phyloP scores from a whole-genome alignment of 2,797 vertebrate species.

The Rachycentron canadum region DNA sequence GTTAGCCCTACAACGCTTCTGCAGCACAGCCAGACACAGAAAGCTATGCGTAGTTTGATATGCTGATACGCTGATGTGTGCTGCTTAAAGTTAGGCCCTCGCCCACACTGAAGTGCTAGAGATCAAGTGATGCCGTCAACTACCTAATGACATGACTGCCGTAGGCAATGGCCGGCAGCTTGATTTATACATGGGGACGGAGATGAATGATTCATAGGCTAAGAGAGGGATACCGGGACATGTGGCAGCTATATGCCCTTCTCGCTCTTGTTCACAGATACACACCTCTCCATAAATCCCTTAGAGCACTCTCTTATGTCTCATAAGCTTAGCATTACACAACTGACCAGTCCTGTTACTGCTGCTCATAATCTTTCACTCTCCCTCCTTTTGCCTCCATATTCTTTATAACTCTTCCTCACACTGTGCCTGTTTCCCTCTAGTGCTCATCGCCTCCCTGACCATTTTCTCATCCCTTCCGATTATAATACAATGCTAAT shows the following conservation, averaged over 20 bases:
- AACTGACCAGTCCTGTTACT: conserved; percentile 45
- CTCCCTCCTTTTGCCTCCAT: conserved; percentile 27
- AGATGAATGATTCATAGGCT: conserved; percentile 85
- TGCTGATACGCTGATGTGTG: conserved; percentile 53
- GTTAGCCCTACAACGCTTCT: conserved; percentile 28
- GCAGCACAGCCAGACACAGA: conserved; percentile 28
- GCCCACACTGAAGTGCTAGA: conserved; percentile 67
- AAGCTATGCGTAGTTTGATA: conserved; percentile 45
- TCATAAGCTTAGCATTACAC: conserved; percentile 57
- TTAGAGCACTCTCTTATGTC: conserved; percentile 52
- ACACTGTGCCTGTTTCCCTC: conserved; percentile 16
- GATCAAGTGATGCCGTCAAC: conserved; percentile 82
- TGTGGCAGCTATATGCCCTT: conserved; percentile 49
- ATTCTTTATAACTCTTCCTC: conserved; percentile 23
- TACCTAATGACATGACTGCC: conserved; percentile 80
- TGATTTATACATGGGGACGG: conserved; percentile 85
- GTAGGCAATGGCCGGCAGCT: conserved; percentile 72
- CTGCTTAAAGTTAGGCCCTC: conserved; percentile 62
- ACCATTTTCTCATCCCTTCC: conserved; percentile 52
- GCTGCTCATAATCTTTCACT: conserved; percentile 15
- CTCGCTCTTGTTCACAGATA: conserved; percentile 38
- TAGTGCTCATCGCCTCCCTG: conserved; percentile 38
- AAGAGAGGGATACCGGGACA: conserved; percentile 63
- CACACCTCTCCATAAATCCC: conserved; percentile 62
- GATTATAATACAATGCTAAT: conserved; percentile 64